Conservation (phyloP, 2,113 vertebrate species). For the Nannobrachium achirus region DNA sequence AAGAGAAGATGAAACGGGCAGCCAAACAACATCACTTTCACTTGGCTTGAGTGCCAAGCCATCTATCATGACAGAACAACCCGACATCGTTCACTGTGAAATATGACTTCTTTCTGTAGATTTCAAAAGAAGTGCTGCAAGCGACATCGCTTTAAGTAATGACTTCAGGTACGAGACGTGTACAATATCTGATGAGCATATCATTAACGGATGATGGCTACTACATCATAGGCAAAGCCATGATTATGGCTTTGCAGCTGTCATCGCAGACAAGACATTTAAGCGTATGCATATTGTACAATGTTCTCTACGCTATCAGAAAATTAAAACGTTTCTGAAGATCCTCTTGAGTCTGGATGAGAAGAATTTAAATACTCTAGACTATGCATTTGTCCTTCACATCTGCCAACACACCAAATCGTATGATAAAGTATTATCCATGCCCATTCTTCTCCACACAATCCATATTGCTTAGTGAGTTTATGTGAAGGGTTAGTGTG, state of each 20-base stretch:
- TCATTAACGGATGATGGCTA: conserved; percentile 45
- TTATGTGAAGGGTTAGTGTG: too few species aligned
- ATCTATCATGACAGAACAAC: conserved; percentile 4
- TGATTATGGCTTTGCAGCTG: not conserved
- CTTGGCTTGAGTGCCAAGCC: not conserved
- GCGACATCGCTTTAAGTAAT: conserved; percentile 54
- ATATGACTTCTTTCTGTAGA: conserved; percentile 30
- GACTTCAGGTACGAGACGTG: conserved; percentile 23
- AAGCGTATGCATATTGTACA: not conserved
- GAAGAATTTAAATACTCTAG: too few species aligned
- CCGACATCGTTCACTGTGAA: conserved; percentile 23
- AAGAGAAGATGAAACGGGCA: conserved; percentile 23
- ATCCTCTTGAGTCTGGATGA: too few species aligned
- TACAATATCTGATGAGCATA: conserved; percentile 22
- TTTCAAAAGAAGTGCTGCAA: conserved; percentile 34
- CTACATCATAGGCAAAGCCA: conserved; percentile 31
- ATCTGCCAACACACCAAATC: too few species aligned
- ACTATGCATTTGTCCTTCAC: too few species aligned
- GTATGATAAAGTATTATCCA: too few species aligned
- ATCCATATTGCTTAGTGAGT: too few species aligned
- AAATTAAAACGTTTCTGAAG: too few species aligned
- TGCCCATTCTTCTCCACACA: too few species aligned
- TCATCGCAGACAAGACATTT: conserved; percentile 16
- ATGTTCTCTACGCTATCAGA: too few species aligned
- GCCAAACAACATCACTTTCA: not conserved